Base-by-base conservation (phyloP, 2,113 vertebrate genomes). In the Paracanthobrama guichenoti region DNA sequence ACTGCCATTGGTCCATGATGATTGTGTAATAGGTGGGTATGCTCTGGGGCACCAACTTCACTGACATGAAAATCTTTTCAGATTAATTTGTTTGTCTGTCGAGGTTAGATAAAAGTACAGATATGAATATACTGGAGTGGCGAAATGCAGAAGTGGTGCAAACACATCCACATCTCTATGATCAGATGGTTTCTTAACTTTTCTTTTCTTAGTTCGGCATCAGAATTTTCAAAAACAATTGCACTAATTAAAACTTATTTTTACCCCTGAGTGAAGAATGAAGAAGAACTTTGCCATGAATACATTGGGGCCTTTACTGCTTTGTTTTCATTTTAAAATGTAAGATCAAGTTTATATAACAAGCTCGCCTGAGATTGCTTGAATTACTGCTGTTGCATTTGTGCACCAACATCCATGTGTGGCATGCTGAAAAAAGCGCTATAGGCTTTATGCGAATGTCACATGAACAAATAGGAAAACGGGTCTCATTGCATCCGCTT, bases 341-440 rank as follows among this genome's bases (percentile, higher is more conserved):
- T 64, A 13, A 28, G 28, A 64, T 64, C 13, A 26, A 2, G 13
- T 64, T 64, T 64, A 64, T 28, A 64, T 39, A 39, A 69, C 31
- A 31, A 39, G 18, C 66, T 69, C 31, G 39, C 6, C 50, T 53
- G 16, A 53, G 16, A 53, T 6, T 53, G 14, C 5, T 14, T 53
- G 50, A 53, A 53, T 69, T 69, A 69, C 46, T 42, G 18, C 79
- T 71, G 7, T 42, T 82, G 59, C n/a, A 66, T 11, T 42, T 14
- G 39, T 72, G 28, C 39, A 44, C 39, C 22, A 44, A 46, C 39
- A 72, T 72, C 35, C 69, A 46, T 46, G 20, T 72, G 39, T 72
- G 69, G 22, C 69, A 46, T 46, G 22, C 39, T 24, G 22, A 72
- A 71, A 71, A 71, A 59, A 59, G 20, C 22, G 1, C 16, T 16